Base-by-base conservation (phyloP, 2,888 invertebrate species). In the Drosophila suboccidentalis region DNA sequence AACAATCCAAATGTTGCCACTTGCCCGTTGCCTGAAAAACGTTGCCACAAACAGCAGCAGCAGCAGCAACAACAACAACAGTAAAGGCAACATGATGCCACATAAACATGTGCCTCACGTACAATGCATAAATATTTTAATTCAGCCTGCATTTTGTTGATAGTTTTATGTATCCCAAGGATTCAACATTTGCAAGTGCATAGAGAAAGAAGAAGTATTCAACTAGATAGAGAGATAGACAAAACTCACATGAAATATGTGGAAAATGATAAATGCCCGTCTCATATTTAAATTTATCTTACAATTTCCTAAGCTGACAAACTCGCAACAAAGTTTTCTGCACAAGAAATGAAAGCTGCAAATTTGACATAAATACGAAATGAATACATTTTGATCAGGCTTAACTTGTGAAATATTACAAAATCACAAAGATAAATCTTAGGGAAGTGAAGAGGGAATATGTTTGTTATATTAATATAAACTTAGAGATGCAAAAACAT, bases 91-190 rank as follows among this genome's bases (percentile, higher is more conserved):
- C 43, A 29, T 74, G 64, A 57, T 59, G 65, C 15, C 54, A 44
- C 63, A 85, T 75, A 78, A 87, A 82, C 75, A 86, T 68, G 63
- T 49, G 63, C 10, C 65, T 54, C 88, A 86, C 88, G 88, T 86
- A 78, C 75, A 32, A 54, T 44, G 57, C 86, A 84, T 88, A 84
- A 88, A 86, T 86, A 88, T 86, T 86, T 84, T 74, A 86, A 84
- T 82, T 86, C 70, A 46, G 53, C 58, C 44, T 69, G 68, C 75
- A 87, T 77, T 83, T 80, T 75, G 86, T 75, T 88, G 84, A 88
- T 86, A 86, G 88, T 88, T 86, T 75, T 68, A 87, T 87, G 72
- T 49, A 36, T 34, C 8, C 44, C 55, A 44, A 44, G 55, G 15
- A 57, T 34, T 57, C 55, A 26, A 38, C 53, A 47, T 50, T 53